These are phyloP conservation scores for Pseudachorutes palmiensis DNA, from an alignment of 1,140 invertebrate genomes.

Conservation along the genomic window DNA sequence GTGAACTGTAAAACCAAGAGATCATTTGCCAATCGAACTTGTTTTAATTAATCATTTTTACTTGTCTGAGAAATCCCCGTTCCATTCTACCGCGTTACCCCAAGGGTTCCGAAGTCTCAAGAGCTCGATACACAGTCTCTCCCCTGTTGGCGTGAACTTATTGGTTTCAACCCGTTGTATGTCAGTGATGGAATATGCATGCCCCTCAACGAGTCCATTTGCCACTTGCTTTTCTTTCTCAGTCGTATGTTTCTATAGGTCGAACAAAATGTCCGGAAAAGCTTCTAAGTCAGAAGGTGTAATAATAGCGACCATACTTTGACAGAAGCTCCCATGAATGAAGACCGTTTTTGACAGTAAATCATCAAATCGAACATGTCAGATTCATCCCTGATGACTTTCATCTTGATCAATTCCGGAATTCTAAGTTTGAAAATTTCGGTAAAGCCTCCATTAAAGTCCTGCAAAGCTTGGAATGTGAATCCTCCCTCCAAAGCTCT, in stretches of 20 bases:
- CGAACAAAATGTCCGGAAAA: neutral
- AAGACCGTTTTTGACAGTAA: constrained; percentile 51
- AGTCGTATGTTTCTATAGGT: constrained; percentile 41
- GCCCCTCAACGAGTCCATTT: constrained; percentile 54
- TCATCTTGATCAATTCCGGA: constrained; percentile 42
- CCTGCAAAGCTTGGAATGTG: constrained; percentile 57
- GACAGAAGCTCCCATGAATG: constrained; percentile 60
- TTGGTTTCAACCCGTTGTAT: constrained; percentile 47
- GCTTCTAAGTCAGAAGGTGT: neutral
- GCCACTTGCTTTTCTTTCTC: constrained; percentile 47
- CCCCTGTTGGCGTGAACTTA: no score
- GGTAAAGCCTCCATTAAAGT: constrained; percentile 57
- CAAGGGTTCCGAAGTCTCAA: constrained; percentile 57
- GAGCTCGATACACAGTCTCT: constrained; percentile 38
- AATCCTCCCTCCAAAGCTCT: constrained; percentile 57
- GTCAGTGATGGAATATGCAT: constrained; percentile 57
- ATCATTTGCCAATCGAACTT: neutral
- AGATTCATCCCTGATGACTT: constrained; percentile 34
- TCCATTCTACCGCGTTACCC: constrained; percentile 60
- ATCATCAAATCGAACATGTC: constrained; percentile 53
- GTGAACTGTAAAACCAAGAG: neutral
- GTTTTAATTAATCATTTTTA: constrained; percentile 34
- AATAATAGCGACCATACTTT: constrained; percentile 43
- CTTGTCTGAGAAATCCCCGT: constrained; percentile 54
- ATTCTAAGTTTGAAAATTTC: constrained; percentile 47